phyloP scores from a whole-genome alignment of 2,797 vertebrate genomes.

The Australoheros facetus region DNA sequence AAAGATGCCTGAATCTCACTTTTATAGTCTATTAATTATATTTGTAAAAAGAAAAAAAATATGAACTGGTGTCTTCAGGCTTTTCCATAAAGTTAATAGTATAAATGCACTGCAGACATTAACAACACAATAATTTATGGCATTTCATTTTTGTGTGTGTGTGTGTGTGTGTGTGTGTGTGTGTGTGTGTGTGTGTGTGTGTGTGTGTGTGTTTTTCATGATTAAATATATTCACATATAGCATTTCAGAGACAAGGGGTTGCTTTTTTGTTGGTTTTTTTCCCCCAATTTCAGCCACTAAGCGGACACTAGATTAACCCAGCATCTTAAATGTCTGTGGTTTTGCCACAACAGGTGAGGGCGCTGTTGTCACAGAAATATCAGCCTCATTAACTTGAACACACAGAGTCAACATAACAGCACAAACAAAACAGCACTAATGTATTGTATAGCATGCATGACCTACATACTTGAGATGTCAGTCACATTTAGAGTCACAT shows the following conservation, averaged over 20 bases:
- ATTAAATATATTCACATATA: neutral
- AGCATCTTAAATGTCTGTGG: neutral
- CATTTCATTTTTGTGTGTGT: no score
- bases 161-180: no score
- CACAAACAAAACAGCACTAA: constrained; percentile 9
- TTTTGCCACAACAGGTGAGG: constrained; percentile 45
- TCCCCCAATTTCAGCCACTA: neutral
- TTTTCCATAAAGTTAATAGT: neutral
- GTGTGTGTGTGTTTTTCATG: neutral
- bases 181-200: no score
- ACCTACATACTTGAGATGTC: constrained; percentile 38
- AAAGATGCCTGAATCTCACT: neutral
- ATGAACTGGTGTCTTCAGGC: neutral
- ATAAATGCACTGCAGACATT: neutral
- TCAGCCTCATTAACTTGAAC: neutral
- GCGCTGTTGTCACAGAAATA: constrained; percentile 50
- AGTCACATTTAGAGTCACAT: constrained; percentile 37
- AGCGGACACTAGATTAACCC: neutral
- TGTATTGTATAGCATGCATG: constrained; percentile 20
- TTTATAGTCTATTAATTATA: neutral
- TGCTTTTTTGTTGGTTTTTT: neutral
- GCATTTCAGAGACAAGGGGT: neutral
- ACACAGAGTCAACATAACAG: neutral
- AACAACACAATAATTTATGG: no score
- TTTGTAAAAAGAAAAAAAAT: neutral